A percentile compares a stretch with the other conserved stretches of the same genome.
phyloP scores from a whole-genome alignment of 1,140 invertebrate genomes.

The Rhopalosiphum padi region DNA sequence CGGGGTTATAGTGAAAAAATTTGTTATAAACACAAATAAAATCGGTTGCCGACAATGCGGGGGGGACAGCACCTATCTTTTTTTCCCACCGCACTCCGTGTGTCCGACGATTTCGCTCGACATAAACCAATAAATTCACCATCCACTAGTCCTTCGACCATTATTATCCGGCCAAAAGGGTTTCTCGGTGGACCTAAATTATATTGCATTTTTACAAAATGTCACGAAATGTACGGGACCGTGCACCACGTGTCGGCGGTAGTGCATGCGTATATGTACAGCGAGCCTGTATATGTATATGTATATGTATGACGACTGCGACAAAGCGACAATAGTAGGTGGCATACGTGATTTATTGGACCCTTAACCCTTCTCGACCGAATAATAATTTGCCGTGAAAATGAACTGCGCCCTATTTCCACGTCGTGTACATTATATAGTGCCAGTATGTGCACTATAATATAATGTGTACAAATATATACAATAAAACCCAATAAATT shows the following conservation, averaged over 20 bases:
- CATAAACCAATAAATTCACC: conserved; percentile 54
- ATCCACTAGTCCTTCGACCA: not conserved
- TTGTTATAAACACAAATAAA: conserved; percentile 49
- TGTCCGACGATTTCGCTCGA: conserved; percentile 46
- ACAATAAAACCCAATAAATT: conserved; percentile 33
- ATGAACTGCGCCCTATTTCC: not conserved
- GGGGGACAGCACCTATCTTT: not conserved
- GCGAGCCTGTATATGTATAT: not conserved
- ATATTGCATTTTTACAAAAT: conserved; percentile 42
- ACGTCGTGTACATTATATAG: not conserved
- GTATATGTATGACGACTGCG: not conserved
- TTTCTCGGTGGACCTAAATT: conserved; percentile 4
- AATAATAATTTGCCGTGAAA: conserved; percentile 51
- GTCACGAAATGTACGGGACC: conserved; percentile 35
- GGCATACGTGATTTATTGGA: conserved; percentile 41
- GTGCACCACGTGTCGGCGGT: conserved; percentile 25
- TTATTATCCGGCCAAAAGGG: conserved; percentile 45
- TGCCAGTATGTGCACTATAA: not conserved
- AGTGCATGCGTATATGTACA: not conserved
- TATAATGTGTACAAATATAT: not conserved
- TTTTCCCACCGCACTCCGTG: conserved; percentile 32
- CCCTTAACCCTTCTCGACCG: conserved; percentile 53
- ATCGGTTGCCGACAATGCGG: conserved; percentile 42
- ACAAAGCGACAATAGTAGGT: not conserved
- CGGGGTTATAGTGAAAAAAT: conserved; percentile 32